Conservation (phyloP, 1,140 invertebrate genomes). For the Solenopsis invicta region DNA sequence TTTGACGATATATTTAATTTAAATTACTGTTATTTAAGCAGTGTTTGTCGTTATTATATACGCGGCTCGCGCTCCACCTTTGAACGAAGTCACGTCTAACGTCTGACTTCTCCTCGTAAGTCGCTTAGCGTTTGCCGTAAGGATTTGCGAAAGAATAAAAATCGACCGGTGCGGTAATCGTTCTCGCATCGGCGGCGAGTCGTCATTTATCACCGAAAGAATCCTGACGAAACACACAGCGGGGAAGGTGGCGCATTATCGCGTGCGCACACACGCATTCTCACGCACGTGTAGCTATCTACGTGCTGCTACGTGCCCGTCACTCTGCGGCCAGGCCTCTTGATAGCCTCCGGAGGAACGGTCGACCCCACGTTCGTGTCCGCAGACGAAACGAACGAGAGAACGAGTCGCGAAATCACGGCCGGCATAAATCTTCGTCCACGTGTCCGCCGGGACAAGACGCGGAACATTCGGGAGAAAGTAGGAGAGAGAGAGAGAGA, state of each 20-base stretch:
- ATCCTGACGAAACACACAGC: conserved; percentile 59
- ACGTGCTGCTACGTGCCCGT: conserved; percentile 28
- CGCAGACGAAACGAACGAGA: conserved; percentile 41
- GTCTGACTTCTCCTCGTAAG: background rate
- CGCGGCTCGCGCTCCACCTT: background rate
- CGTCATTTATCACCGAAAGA: conserved; percentile 60
- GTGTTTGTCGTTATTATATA: background rate
- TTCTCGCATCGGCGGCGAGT: conserved; percentile 47
- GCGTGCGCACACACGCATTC: conserved; percentile 2
- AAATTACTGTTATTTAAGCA: background rate
- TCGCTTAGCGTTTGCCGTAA: conserved; percentile 9
- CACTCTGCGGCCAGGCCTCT: conserved; percentile 20
- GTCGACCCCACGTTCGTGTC: conserved; percentile 29
- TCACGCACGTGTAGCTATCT: background rate
- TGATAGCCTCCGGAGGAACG: conserved; percentile 46
- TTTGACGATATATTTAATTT: background rate
- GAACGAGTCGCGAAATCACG: conserved; percentile 51
- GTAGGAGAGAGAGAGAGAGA: conserved; percentile 8
- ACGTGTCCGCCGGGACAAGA: conserved; percentile 27
- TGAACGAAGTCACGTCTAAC: background rate
- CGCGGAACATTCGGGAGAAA: conserved; percentile 13
- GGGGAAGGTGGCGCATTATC: conserved; percentile 57
- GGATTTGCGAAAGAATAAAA: conserved; percentile 30
- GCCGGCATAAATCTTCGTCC: conserved; percentile 63
- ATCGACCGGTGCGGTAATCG: conserved; percentile 36